phyloP scores from a whole-genome alignment of 2,888 invertebrate genomes.

The Amblyjoppa proteus region DNA sequence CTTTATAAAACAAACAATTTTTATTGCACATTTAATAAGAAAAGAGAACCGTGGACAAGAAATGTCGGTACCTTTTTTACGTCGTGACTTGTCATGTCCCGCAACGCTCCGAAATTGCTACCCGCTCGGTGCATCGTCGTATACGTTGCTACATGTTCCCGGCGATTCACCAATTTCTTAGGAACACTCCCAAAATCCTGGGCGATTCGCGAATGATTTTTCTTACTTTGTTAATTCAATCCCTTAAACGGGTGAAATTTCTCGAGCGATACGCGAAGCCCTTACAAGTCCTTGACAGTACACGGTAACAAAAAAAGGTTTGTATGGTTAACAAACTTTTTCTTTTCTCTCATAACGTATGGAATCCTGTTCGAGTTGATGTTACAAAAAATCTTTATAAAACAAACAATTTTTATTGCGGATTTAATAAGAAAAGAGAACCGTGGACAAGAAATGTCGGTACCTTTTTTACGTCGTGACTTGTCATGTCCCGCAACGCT shows the following conservation, averaged over 20 bases:
- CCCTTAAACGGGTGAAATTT: neutral
- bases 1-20: neutral
- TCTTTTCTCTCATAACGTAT: neutral
- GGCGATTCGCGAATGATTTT: neutral
- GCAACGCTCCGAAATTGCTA: neutral
- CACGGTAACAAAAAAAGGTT: neutral
- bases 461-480: no score
- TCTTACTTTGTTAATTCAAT: neutral
- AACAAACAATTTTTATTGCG: neutral
- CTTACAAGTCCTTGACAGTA: neutral
- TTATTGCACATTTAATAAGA: neutral
- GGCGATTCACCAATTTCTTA: constrained; percentile 56
- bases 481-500: neutral
- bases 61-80: no score
- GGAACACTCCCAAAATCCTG: constrained; percentile 23
- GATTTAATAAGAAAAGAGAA: neutral
- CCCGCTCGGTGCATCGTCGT: neutral
- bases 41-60: neutral
- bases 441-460: neutral
- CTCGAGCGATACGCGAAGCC: neutral
- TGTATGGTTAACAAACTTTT: neutral
- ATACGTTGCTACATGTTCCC: constrained; percentile 30
- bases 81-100: no score
- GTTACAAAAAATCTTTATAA: neutral
- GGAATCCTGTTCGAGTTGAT: neutral